Evolutionary conservation across 2,888 invertebrate genomes (phyloP).

Genomic region (Notocelia uddmanniana): DNA sequence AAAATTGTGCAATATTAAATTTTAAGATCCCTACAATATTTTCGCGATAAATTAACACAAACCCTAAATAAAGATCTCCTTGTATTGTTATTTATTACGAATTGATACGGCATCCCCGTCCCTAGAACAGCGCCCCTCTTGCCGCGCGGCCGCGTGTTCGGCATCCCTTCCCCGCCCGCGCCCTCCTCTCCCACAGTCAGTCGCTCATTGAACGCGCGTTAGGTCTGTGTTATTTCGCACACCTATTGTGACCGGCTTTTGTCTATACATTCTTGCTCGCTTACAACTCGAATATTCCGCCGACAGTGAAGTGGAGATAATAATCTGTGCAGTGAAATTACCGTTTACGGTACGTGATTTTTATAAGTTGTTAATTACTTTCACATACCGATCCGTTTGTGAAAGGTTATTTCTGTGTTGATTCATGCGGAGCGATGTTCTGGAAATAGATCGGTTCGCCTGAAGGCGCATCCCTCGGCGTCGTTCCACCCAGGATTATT

Average conservation of each 20-base stretch:
- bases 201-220: conserved; percentile 78
- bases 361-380: conserved; percentile 73
- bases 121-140: conserved; percentile 35
- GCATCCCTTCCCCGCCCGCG: conserved; percentile 57
- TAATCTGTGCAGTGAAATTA: conserved; percentile 79
- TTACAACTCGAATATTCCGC: conserved; percentile 67
- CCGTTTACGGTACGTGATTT: conserved; percentile 82
- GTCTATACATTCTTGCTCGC: conserved; percentile 69
- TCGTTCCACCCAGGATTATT: conserved; percentile 69
- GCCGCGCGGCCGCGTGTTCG: conserved; percentile 52
- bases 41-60: conserved; percentile 31
- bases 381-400: conserved; percentile 77
- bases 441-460: conserved; percentile 82
- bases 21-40: too few species aligned
- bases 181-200: conserved; percentile 64
- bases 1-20: too few species aligned
- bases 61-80: conserved; percentile 19
- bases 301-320: conserved; percentile 71
- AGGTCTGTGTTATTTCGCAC: conserved; percentile 70
- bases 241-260: conserved; percentile 73
- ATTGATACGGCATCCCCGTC: conserved; percentile 47
- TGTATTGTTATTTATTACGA: conserved; percentile 41
- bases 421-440: conserved; percentile 84
- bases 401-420: conserved; percentile 86
- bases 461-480: conserved; percentile 78